A percentile compares a stretch with the other conserved stretches of the same genome.
These are phyloP conservation scores for Callionymus lyra DNA, from an alignment of 2,113 vertebrate species.

Conservation along the genomic window DNA sequence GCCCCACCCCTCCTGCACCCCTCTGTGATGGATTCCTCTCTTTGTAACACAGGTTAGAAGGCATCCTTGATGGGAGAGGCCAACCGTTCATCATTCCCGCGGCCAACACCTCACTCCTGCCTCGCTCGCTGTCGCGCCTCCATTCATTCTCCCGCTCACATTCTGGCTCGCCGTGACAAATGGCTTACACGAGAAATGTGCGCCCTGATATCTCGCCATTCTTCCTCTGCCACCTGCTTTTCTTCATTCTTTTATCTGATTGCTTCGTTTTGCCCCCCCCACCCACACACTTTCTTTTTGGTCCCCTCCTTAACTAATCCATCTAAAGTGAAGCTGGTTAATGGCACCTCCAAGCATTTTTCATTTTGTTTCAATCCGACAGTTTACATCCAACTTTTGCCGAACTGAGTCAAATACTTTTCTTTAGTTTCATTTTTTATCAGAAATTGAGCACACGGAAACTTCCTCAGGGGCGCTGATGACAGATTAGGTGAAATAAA, in stretches of 20 bases:
- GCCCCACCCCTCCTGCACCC: too few species aligned
- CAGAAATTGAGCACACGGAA: too few species aligned
- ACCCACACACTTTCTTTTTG: slow-evolving; percentile 18
- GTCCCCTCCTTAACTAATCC: slow-evolving; percentile 25
- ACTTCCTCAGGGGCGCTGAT: not conserved
- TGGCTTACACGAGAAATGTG: slow-evolving; percentile 37
- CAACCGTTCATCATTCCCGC: slow-evolving; percentile 54
- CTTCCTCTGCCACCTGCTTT: slow-evolving; percentile 21
- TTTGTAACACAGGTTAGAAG: slow-evolving; percentile 65
- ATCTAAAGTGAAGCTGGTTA: slow-evolving; percentile 30
- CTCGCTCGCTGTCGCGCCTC: slow-evolving; percentile 13
- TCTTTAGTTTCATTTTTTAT: slow-evolving; percentile 3
- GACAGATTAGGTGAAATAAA: not conserved
- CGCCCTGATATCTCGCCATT: slow-evolving; percentile 31
- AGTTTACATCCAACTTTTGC: slow-evolving; percentile 26
- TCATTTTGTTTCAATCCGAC: slow-evolving; percentile 40
- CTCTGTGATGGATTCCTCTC: slow-evolving; percentile 56
- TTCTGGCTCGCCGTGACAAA: slow-evolving; percentile 48
- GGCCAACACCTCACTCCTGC: slow-evolving; percentile 16
- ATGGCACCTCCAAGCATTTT: slow-evolving; percentile 43
- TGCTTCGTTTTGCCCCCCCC: slow-evolving; percentile 31
- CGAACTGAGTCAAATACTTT: slow-evolving; percentile 34
- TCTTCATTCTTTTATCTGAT: slow-evolving; percentile 40
- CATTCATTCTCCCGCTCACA: slow-evolving; percentile 24
- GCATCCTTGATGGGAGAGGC: slow-evolving; percentile 60